Evolutionary conservation across 2,888 invertebrate species (phyloP).

Genomic region (Leucophenga montana): DNA sequence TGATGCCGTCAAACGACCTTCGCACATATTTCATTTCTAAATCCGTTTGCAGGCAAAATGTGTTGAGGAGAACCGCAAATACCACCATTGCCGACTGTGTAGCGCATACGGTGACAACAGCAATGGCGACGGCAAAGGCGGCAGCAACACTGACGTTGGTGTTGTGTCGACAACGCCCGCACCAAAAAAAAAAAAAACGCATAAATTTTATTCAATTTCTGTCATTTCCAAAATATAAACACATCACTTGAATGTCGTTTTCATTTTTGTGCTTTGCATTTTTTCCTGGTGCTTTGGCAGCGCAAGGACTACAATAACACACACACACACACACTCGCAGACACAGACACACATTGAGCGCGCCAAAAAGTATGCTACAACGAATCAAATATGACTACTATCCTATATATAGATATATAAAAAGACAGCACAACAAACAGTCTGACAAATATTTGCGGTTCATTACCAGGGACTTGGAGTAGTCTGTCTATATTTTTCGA

Average conservation of each 20-base stretch:
- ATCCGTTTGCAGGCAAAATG: slow-evolving; percentile 12
- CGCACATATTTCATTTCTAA: slow-evolving; percentile 27
- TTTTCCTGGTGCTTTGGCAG: too few relatives aligned
- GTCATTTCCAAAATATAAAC: slow-evolving; percentile 63
- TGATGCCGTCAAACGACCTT: slow-evolving; percentile 7
- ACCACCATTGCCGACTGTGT: not conserved
- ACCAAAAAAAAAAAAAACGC: slow-evolving; percentile 36
- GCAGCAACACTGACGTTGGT: not conserved
- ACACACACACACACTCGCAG: too few relatives aligned
- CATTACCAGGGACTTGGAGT: too few relatives aligned
- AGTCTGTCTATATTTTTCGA: too few relatives aligned
- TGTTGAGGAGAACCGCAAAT: not conserved
- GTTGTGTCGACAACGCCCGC: slow-evolving; percentile 15
- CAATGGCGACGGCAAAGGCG: not conserved
- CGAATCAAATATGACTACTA: too few relatives aligned
- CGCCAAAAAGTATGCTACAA: too few relatives aligned
- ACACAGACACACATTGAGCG: too few relatives aligned
- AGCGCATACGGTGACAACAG: not conserved
- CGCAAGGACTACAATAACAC: too few relatives aligned
- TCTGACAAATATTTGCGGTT: too few relatives aligned
- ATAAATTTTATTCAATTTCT: slow-evolving; percentile 65
- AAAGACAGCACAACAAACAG: too few relatives aligned
- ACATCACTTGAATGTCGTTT: slow-evolving; percentile 50
- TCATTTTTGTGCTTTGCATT: not conserved
- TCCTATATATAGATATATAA: too few relatives aligned